Base-by-base conservation (phyloP, 2,797 vertebrate genomes). In the Amblyopsis hoosieri region DNA sequence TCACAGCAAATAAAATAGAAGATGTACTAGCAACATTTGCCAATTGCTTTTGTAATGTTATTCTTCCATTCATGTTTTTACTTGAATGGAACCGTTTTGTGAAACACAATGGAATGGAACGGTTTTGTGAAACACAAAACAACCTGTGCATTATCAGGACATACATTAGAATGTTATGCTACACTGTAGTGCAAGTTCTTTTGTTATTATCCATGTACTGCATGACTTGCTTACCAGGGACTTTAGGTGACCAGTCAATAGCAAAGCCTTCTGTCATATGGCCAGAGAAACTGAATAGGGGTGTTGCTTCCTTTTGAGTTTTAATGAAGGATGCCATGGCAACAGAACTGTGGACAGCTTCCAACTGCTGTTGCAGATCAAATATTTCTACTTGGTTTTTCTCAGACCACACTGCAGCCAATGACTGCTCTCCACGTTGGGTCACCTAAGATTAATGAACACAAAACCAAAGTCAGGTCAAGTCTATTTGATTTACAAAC, bases 251-350 rank as follows among this genome's bases (percentile, higher is more conserved):
- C 96, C 96, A 98, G 68, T 96, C 95, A 10, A 98, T 67, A 0
- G 96, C 95, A 69, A 96, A 97, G 57, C 96, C 96, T 78, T 98
- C 96, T 0, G 86, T 87, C 95, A 98, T 97, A 86, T 98, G 96
- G 69, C 96, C 96, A 1, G 92, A 79, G 47, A 97, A 98, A 61
- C 92, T 87, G 59, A 95, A 97, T 54, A 95, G 78, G 0, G 95
- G 89, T 0, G 89, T 91, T 47, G 93, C 85, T 15, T 93, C 92
- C 49, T 93, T 90, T 83, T 96, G 91, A 69, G 94, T 91, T 48
- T 89, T 91, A 51, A 95, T 68, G 51, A 96, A 96, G 0, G 82
- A 54, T 0, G 90, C 83, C 91, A 96, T 90, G 1, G 90, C 91
- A 61, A 92, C 85, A 4, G 94, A 83, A 68, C 90, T 94, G 12